phyloP scores from a whole-genome alignment of 2,888 invertebrate species.

The Synanthedon vespiformis region DNA sequence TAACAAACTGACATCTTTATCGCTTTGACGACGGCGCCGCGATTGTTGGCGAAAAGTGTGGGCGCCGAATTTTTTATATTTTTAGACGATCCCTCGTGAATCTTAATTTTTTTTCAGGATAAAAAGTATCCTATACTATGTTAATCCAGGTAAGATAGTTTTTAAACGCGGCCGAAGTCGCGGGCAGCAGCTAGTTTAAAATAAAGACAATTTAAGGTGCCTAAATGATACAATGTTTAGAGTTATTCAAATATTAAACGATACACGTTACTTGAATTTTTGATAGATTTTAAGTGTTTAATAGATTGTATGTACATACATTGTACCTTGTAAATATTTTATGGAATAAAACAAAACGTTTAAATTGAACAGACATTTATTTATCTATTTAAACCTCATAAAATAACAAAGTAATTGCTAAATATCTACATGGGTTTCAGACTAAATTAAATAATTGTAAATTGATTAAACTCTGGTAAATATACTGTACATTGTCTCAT shows the following conservation, averaged over 20 bases:
- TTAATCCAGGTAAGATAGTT: too few species aligned
- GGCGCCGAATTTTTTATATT: too few species aligned
- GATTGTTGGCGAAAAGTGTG: too few species aligned
- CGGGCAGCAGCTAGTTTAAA: too few species aligned
- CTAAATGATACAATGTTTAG: too few species aligned
- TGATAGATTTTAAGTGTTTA: conserved; percentile 4
- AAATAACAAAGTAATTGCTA: conserved; percentile 31
- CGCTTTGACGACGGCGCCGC: too few species aligned
- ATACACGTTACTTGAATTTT: conserved; percentile 4
- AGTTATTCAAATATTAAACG: not conserved
- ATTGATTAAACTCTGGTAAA: not conserved
- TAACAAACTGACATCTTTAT: too few species aligned
- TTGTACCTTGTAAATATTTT: conserved; percentile 2
- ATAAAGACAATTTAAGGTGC: too few species aligned
- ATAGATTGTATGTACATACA: conserved; percentile 1
- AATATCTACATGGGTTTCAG: not conserved
- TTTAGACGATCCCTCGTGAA: too few species aligned
- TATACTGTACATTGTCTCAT: not conserved
- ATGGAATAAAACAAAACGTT: conserved; percentile 23
- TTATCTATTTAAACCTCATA: conserved; percentile 56
- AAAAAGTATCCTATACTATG: too few species aligned
- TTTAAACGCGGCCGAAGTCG: too few species aligned
- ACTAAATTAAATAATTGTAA: not conserved
- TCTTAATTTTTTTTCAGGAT: too few species aligned
- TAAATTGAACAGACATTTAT: conserved; percentile 60